Conservation (phyloP, 2,113 vertebrate genomes). For the Ascaphus truei region DNA sequence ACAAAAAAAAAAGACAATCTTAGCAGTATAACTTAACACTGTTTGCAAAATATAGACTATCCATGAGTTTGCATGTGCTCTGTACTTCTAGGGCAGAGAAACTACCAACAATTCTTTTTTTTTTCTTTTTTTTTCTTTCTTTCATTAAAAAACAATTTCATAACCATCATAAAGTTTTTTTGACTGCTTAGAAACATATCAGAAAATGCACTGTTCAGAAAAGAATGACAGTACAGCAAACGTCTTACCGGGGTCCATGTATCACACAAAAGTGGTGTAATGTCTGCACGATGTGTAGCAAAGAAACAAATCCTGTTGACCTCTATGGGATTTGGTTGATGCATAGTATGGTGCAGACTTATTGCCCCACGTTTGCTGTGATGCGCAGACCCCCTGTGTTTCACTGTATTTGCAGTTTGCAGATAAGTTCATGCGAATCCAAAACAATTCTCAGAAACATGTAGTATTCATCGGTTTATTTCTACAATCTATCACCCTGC, state of each 20-base stretch:
- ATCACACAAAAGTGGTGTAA: too few species aligned
- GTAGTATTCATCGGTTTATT: background rate
- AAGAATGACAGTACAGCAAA: conserved; percentile 23
- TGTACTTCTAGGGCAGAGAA: conserved; percentile 6
- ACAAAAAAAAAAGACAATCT: conserved; percentile 37
- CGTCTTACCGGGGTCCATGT: background rate
- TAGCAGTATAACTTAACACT: conserved; percentile 33
- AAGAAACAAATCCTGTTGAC: too few species aligned
- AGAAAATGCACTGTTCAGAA: conserved; percentile 10
- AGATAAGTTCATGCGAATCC: conserved; percentile 3
- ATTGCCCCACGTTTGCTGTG: too few species aligned
- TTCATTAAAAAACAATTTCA: conserved; percentile 15
- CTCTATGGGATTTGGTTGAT: too few species aligned
- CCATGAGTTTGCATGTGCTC: conserved; percentile 4
- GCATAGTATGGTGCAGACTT: too few species aligned
- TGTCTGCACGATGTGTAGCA: too few species aligned
- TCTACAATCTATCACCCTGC: background rate
- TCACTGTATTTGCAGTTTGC: background rate
- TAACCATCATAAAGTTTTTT: background rate
- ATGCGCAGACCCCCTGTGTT: too few species aligned
- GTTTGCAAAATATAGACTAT: conserved; percentile 16
- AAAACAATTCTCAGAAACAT: conserved; percentile 6
- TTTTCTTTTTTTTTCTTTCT: background rate
- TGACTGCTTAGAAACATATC: conserved; percentile 6
- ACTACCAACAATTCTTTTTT: background rate